Evolutionary conservation across 2,888 invertebrate genomes (phyloP).

Genomic region (Caenorhabditis japonica): DNA sequence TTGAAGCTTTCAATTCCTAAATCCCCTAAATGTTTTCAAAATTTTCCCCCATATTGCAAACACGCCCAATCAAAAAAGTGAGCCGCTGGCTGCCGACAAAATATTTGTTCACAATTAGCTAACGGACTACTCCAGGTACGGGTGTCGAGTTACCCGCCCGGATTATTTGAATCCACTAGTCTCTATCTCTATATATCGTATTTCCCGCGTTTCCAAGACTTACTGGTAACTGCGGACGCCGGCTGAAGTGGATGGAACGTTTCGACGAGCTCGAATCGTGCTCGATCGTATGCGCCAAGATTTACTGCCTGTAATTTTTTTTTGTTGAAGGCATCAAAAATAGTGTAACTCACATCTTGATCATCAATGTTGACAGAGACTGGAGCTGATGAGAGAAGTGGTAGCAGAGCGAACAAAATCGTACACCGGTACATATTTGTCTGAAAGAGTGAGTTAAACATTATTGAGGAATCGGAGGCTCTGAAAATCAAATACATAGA

Average conservation of each 20-base stretch:
- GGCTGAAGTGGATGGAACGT: constrained; percentile 62
- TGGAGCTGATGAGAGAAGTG: constrained; percentile 33
- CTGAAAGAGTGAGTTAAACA: too few species aligned
- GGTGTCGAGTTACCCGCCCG: constrained; percentile 34
- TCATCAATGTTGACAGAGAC: constrained; percentile 50
- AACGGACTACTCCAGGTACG: constrained; percentile 21
- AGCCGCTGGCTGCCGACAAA: constrained; percentile 3
- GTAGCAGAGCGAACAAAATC: constrained; percentile 27
- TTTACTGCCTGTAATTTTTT: constrained; percentile 56
- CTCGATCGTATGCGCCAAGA: constrained; percentile 60
- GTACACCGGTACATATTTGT: constrained; percentile 39
- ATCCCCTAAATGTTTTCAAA: neutral
- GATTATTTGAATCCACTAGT: constrained; percentile 29
- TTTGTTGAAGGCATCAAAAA: neutral
- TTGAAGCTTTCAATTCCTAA: too few species aligned
- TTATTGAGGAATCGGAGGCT: too few species aligned
- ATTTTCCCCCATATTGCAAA: constrained; percentile 4
- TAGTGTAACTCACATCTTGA: constrained; percentile 32
- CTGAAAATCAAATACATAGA: constrained; percentile 14
- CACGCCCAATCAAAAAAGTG: too few species aligned
- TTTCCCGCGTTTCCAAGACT: constrained; percentile 29
- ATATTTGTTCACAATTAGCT: constrained; percentile 51
- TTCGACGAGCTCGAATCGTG: constrained; percentile 61
- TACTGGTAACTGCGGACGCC: constrained; percentile 59
- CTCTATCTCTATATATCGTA: constrained; percentile 9